Conservation (phyloP, 2,113 vertebrate species). For the Dromiciops gliroides region DNA sequence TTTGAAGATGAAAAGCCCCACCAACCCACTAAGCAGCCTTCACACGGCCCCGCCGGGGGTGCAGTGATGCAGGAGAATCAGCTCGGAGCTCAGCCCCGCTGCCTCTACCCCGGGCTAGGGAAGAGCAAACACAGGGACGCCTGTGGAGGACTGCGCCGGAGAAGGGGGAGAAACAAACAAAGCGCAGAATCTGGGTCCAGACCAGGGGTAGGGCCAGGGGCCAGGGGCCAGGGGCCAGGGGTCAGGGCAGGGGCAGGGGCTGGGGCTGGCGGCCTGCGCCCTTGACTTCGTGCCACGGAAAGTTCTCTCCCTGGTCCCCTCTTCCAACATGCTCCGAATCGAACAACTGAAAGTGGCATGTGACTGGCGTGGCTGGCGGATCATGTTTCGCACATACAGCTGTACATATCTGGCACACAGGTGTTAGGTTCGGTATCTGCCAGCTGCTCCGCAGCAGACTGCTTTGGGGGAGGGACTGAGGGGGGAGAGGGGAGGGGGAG, state of each 20-base stretch:
- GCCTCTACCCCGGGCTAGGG: background rate
- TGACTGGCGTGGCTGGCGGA: conserved; percentile 68
- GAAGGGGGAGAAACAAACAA: conserved; percentile 11
- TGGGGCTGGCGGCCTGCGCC: conserved; percentile 4
- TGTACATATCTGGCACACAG: conserved; percentile 80
- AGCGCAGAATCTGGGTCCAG: too few relatives aligned
- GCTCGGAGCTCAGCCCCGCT: background rate
- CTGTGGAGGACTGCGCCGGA: background rate
- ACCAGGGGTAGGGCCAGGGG: background rate
- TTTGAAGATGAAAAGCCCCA: conserved; percentile 34
- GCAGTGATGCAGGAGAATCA: background rate
- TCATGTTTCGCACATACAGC: conserved; percentile 78
- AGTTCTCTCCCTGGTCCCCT: background rate
- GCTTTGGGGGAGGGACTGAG: conserved; percentile 34
- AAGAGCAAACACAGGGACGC: conserved; percentile 30
- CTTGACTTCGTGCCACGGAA: conserved; percentile 52
- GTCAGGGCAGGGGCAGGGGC: conserved; percentile 15
- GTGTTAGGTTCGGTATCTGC: conserved; percentile 67
- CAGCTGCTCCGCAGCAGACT: conserved; percentile 76
- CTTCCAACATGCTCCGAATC: conserved; percentile 57
- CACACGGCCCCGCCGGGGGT: background rate
- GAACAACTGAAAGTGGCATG: conserved; percentile 69
- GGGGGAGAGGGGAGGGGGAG: conserved; percentile 19
- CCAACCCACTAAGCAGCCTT: background rate
- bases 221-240: background rate